Percentiles rank a stretch among this genome's conserved stretches.
These are phyloP conservation scores for Elysia crispata DNA, from an alignment of 2,888 invertebrate genomes.

Conservation along the genomic window DNA sequence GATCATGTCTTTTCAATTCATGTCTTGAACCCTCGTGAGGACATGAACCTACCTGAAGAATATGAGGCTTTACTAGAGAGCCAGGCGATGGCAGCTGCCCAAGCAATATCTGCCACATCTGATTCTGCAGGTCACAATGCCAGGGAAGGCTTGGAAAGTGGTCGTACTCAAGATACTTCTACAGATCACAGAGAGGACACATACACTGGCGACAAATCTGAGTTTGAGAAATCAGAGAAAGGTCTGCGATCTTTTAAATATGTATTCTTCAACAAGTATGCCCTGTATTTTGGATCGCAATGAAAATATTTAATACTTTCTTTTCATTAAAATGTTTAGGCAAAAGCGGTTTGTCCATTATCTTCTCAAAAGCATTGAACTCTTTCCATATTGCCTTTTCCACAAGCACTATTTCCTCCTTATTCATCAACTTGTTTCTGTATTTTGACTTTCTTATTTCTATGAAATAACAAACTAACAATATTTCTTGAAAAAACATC, in stretches of 20 bases:
- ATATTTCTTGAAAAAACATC: neutral
- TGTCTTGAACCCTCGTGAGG: constrained; percentile 72
- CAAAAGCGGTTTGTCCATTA: too few species aligned
- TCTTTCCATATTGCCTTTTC: too few species aligned
- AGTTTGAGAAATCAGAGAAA: constrained; percentile 66
- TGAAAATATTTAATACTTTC: too few species aligned
- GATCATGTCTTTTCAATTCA: constrained; percentile 76
- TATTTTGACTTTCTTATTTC: too few species aligned
- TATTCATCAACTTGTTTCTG: neutral
- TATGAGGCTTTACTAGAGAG: constrained; percentile 29
- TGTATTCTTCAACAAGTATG: too few species aligned
- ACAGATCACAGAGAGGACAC: neutral
- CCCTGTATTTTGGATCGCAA: too few species aligned
- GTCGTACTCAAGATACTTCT: neutral
- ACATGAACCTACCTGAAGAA: constrained; percentile 49
- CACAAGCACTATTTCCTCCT: neutral
- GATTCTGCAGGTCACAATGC: neutral
- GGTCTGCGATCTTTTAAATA: constrained; percentile 21
- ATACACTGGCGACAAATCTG: constrained; percentile 59
- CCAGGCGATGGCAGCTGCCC: neutral
- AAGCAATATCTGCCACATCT: neutral
- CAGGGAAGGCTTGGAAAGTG: too few species aligned
- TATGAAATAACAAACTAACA: neutral
- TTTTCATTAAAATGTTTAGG: too few species aligned
- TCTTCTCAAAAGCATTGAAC: too few species aligned